Conservation (phyloP, 2,797 vertebrate genomes). For the Bufotes viridis region DNA sequence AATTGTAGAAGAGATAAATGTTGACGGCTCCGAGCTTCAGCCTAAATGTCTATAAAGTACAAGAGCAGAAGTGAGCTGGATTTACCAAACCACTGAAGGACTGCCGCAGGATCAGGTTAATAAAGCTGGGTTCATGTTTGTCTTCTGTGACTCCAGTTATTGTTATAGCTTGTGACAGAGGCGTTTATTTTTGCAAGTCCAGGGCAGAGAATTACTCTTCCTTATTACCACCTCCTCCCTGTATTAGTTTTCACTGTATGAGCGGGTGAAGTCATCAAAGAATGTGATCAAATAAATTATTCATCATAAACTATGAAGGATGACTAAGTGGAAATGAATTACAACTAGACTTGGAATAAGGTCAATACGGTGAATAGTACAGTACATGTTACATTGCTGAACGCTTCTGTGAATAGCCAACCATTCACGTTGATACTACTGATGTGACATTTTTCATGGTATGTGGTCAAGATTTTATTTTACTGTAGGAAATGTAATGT, state of each 20-base stretch:
- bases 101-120: not conserved
- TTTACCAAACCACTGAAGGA: not conserved
- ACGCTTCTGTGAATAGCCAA: too few species aligned
- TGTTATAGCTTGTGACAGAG: not conserved
- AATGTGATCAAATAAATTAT: not conserved
- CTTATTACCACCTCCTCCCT: not conserved
- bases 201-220: not conserved
- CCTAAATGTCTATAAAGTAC: not conserved
- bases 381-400: not conserved
- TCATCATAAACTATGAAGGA: not conserved
- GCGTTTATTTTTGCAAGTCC: not conserved
- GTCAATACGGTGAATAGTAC: not conserved
- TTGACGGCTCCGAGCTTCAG: not conserved
- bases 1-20: not conserved
- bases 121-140: not conserved
- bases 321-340: not conserved
- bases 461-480: too few species aligned
- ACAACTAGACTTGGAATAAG: not conserved
- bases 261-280: not conserved
- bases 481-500: too few species aligned
- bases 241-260: not conserved
- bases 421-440: too few species aligned
- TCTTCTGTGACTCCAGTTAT: not conserved
- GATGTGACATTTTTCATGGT: too few species aligned
- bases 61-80: not conserved